Conservation (phyloP, 2,888 invertebrate genomes). For the Sinhomidia bicolor region DNA sequence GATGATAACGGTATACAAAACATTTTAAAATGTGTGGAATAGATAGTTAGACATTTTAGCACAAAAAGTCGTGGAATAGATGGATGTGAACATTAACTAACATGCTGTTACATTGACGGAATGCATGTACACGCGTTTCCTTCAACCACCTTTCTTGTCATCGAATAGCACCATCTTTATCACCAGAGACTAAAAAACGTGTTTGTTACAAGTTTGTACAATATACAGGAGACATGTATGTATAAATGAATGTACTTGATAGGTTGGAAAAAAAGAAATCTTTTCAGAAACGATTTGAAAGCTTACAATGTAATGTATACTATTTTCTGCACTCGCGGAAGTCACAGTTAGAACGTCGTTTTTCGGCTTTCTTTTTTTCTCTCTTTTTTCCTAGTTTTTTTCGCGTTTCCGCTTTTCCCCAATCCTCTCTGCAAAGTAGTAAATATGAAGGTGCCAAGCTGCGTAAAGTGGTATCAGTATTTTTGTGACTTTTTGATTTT, state of each 20-base stretch:
- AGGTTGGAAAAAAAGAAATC: not conserved
- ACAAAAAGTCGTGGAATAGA: too few species aligned
- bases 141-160: slow-evolving; percentile 1
- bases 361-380: slow-evolving; percentile 26
- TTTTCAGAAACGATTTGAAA: slow-evolving; percentile 30
- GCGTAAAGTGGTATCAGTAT: slow-evolving; percentile 32
- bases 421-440: not conserved
- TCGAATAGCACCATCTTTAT: not conserved
- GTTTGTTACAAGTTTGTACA: not conserved
- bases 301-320: slow-evolving; percentile 22
- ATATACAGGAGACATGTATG: too few species aligned
- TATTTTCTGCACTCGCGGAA: not conserved
- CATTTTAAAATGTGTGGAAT: not conserved
- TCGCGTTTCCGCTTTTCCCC: not conserved
- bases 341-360: slow-evolving; percentile 37
- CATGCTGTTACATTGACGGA: slow-evolving; percentile 17
- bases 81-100: not conserved
- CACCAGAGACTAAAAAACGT: not conserved
- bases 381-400: not conserved
- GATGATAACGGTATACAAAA: too few species aligned
- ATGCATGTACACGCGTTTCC: not conserved
- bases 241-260: not conserved
- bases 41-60: not conserved
- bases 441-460: slow-evolving; percentile 44
- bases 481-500: slow-evolving; percentile 63